These are phyloP conservation scores for Campaea margaritaria DNA, from an alignment of 2,888 invertebrate genomes.

Conservation along the genomic window DNA sequence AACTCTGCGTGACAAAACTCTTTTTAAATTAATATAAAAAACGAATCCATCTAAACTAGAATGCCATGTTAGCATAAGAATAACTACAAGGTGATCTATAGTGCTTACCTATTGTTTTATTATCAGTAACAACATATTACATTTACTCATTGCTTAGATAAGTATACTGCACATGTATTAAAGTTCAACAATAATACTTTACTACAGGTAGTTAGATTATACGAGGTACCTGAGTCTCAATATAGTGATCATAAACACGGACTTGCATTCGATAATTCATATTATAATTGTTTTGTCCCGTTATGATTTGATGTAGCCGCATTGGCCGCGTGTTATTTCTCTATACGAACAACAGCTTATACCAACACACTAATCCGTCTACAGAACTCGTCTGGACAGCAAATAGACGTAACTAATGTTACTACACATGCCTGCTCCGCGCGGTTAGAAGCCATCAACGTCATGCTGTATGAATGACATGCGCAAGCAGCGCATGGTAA, in stretches of 20 bases:
- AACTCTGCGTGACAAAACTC: too few relatives aligned
- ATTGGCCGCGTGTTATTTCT: slow-evolving; percentile 24
- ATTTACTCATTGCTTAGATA: too few relatives aligned
- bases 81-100: too few relatives aligned
- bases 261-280: slow-evolving; percentile 11
- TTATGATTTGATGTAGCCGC: slow-evolving; percentile 24
- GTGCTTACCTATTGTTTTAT: too few relatives aligned
- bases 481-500: slow-evolving; percentile 47
- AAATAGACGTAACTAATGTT: slow-evolving; percentile 66
- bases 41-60: too few relatives aligned
- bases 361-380: slow-evolving; percentile 45
- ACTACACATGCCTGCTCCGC: slow-evolving; percentile 50
- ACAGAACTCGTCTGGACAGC: slow-evolving; percentile 58
- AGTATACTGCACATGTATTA: too few relatives aligned
- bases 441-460: slow-evolving; percentile 59
- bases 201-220: too few relatives aligned
- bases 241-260: slow-evolving; percentile 3
- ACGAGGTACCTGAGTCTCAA: too few relatives aligned
- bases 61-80: too few relatives aligned
- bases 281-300: slow-evolving; percentile 36
- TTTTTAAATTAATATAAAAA: too few relatives aligned
- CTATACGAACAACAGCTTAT: slow-evolving; percentile 26
- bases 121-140: too few relatives aligned
- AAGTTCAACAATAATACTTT: too few relatives aligned
- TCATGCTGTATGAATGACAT: slow-evolving; percentile 75